phyloP scores from a whole-genome alignment of 2,888 invertebrate species.

The Drosophila birchii region DNA sequence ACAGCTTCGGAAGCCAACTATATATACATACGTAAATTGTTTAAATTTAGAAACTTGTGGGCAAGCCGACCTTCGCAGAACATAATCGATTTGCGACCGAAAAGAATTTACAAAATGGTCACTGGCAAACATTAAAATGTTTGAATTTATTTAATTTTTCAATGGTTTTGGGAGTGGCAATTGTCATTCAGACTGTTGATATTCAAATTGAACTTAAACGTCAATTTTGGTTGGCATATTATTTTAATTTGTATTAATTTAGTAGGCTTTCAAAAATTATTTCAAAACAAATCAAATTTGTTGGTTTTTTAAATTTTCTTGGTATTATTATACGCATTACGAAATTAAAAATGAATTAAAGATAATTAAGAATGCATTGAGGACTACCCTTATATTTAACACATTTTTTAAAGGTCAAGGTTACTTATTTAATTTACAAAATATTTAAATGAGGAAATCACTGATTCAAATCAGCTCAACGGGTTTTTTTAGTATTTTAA shows the following conservation, averaged over 20 bases:
- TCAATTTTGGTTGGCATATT: no score
- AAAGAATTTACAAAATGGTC: neutral
- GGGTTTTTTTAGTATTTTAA: neutral
- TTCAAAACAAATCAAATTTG: neutral
- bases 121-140: neutral
- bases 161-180: neutral
- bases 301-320: neutral
- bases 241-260: neutral
- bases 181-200: neutral
- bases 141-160: neutral
- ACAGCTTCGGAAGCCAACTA: conserved; percentile 36
- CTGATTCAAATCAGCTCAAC: no score
- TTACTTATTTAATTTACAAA: neutral
- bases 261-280: neutral
- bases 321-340: neutral
- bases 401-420: neutral
- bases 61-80: conserved; percentile 28
- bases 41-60: conserved; percentile 61
- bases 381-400: no score
- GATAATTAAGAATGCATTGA: no score
- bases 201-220: neutral
- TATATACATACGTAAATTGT: conserved; percentile 32
- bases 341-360: neutral
- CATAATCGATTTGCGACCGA: conserved; percentile 17
- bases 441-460: neutral